Conservation (phyloP, 2,113 vertebrate genomes). For the Gavialis gangeticus region DNA sequence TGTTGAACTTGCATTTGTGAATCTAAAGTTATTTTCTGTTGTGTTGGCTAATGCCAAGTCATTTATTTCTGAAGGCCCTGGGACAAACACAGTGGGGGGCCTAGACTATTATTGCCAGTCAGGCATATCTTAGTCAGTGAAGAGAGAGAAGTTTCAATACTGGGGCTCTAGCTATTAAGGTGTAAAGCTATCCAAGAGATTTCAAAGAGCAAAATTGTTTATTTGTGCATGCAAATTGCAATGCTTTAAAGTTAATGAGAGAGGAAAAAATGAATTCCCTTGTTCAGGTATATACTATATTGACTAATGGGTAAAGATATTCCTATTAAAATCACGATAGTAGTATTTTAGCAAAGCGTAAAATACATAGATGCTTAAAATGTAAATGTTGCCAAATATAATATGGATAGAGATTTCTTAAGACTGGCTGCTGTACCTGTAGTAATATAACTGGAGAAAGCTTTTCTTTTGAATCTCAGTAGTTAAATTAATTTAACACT, state of each 20-base stretch:
- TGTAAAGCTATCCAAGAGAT: not conserved
- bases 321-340: not conserved
- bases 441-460: not conserved
- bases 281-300: not conserved
- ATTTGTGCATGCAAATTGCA: not conserved
- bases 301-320: not conserved
- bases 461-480: not conserved
- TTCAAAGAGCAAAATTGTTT: not conserved
- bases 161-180: not conserved
- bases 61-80: no score
- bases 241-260: accelerated
- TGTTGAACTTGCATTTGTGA: not conserved
- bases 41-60: no score
- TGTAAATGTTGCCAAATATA: not conserved
- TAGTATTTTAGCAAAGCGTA: not conserved
- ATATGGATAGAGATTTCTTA: not conserved
- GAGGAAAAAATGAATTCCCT: not conserved
- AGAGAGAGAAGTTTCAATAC: not conserved
- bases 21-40: no score
- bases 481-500: not conserved
- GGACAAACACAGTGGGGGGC: no score
- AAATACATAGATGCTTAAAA: not conserved
- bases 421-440: not conserved
- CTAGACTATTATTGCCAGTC: not conserved
- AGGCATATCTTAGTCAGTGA: not conserved